phyloP scores from a whole-genome alignment of 2,113 vertebrate species.

The Hippocampus comes region DNA sequence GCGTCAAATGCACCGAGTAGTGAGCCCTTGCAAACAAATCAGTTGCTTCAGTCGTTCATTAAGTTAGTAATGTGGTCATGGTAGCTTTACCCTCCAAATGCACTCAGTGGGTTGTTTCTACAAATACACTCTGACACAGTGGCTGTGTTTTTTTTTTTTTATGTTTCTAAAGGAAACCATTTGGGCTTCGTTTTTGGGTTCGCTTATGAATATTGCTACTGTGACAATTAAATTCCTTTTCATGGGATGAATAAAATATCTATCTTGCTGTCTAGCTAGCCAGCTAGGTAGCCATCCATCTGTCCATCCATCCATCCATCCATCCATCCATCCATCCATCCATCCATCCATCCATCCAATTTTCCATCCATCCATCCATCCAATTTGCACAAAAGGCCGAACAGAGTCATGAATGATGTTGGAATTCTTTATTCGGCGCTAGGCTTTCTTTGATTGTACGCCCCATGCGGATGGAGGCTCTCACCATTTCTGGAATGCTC shows the following conservation, averaged over 20 bases:
- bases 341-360: no score
- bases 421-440: conserved; percentile 27
- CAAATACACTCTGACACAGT: conserved; percentile 6
- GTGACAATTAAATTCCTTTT: no score
- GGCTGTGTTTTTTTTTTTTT: conserved; percentile 1
- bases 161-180: conserved; percentile 19
- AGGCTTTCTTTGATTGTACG: conserved; percentile 3
- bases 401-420: conserved; percentile 28
- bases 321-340: no score
- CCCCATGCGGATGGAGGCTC: conserved; percentile 11
- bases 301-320: no score
- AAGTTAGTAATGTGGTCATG: conserved; percentile 31
- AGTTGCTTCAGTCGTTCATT: conserved; percentile 60
- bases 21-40: conserved; percentile 64
- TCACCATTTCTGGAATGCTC: conserved; percentile 28
- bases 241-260: no score
- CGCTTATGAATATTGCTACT: no score
- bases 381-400: conserved; percentile 13
- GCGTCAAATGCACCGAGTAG: conserved; percentile 77
- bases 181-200: not conserved
- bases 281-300: no score
- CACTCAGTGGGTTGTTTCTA: not conserved
- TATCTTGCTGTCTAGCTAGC: no score
- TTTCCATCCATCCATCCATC: no score
- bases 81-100: conserved; percentile 10